Evolutionary conservation across 2,113 vertebrate genomes (phyloP).

Genomic region (Strigops habroptila): DNA sequence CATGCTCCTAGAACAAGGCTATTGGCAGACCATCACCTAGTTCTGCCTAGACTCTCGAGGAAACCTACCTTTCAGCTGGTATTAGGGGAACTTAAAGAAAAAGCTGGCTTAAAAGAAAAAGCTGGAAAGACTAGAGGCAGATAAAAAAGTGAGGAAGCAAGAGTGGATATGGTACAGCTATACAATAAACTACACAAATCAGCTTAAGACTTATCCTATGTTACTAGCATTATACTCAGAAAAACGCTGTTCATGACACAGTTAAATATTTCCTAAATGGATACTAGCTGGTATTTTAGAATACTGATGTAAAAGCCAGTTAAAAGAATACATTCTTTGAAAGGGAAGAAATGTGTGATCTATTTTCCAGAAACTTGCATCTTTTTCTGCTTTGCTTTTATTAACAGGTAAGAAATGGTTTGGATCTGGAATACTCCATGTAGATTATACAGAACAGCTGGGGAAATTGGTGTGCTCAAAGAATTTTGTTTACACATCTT

Average conservation of each 20-base stretch:
- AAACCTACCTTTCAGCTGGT: not conserved
- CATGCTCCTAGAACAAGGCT: not conserved
- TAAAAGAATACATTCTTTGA: not conserved
- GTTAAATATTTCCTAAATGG: not conserved
- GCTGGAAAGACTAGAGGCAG: not conserved
- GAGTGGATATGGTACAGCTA: not conserved
- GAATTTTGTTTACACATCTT: not conserved
- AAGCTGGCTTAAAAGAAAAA: no score
- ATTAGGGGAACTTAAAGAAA: not conserved
- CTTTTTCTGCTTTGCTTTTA: not conserved
- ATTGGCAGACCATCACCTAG: not conserved
- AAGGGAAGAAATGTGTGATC: not conserved
- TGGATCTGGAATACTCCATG: not conserved
- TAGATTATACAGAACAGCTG: not conserved
- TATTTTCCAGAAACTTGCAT: rapidly evolving
- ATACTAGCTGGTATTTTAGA: not conserved
- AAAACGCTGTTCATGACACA: not conserved
- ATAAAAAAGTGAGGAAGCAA: not conserved
- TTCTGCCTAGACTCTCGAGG: not conserved
- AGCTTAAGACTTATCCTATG: not conserved
- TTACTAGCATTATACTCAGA: not conserved
- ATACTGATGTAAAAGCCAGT: not conserved
- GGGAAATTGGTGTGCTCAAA: not conserved
- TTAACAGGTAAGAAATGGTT: not conserved
- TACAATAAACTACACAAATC: not conserved